phyloP scores from a whole-genome alignment of 2,113 vertebrate genomes.

The Coryphaenoides rupestris region DNA sequence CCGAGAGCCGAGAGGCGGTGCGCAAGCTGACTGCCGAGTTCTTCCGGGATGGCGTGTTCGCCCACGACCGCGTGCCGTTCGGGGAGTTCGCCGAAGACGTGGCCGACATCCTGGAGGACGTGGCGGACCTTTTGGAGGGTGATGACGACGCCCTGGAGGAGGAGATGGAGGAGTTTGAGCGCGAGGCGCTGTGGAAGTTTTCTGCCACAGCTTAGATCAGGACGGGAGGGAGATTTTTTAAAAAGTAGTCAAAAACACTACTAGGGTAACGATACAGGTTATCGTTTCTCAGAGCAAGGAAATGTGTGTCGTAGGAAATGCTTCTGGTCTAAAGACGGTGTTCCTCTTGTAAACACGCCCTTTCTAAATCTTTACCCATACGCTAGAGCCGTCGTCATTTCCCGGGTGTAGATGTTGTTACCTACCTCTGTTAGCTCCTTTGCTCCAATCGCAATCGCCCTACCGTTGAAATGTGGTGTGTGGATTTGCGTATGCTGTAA shows the following conservation, averaged over 20 bases:
- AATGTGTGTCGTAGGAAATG: slow-evolving; percentile 44
- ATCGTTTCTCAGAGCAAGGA: slow-evolving; percentile 40
- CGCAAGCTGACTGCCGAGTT: slow-evolving; percentile 52
- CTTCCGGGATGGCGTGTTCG: slow-evolving; percentile 77
- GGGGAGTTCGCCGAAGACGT: slow-evolving; percentile 77
- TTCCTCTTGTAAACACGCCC: slow-evolving; percentile 48
- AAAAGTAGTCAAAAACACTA: not conserved
- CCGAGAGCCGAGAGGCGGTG: slow-evolving; percentile 64
- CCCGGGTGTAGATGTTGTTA: slow-evolving; percentile 54
- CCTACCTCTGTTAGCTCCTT: slow-evolving; percentile 59
- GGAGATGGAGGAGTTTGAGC: slow-evolving; percentile 85
- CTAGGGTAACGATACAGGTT: slow-evolving; percentile 35
- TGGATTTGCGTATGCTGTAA: slow-evolving; percentile 38
- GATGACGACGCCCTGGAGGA: slow-evolving; percentile 68
- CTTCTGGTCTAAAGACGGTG: slow-evolving; percentile 46
- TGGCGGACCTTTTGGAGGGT: slow-evolving; percentile 78
- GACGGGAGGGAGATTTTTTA: not conserved
- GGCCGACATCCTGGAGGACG: slow-evolving; percentile 78
- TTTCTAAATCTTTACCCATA: slow-evolving; percentile 55
- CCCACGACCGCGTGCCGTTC: slow-evolving; percentile 80
- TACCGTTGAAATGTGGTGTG: slow-evolving; percentile 38
- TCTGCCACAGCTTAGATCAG: slow-evolving; percentile 38
- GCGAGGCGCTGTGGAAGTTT: slow-evolving; percentile 75
- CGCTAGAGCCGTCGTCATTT: slow-evolving; percentile 53
- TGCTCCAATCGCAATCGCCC: slow-evolving; percentile 31